These are phyloP conservation scores for Phrynosoma platyrhinos DNA, from an alignment of 2,113 vertebrate genomes.

Conservation along the genomic window DNA sequence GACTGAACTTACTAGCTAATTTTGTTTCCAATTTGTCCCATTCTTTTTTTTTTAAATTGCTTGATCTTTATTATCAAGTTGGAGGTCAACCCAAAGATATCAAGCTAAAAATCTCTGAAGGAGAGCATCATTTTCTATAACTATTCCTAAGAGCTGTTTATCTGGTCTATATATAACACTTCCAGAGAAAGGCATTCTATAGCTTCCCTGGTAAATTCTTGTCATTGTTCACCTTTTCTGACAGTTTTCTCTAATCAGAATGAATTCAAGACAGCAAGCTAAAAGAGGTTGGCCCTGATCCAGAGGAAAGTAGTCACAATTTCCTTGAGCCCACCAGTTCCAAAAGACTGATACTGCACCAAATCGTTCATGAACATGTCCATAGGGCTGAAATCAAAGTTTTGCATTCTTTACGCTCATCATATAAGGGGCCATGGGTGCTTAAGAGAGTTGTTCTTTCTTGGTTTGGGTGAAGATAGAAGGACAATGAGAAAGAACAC, in stretches of 20 bases:
- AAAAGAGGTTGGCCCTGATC: background rate
- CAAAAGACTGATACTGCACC: background rate
- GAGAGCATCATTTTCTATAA: conserved; percentile 1
- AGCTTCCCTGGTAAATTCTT: conserved; percentile 10
- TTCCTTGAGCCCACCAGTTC: background rate
- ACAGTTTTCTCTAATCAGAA: conserved; percentile 16
- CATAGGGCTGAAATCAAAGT: background rate
- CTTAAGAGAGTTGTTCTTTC: background rate
- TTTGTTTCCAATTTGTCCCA: background rate
- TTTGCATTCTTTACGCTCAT: background rate
- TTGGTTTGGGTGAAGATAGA: background rate
- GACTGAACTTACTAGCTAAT: background rate
- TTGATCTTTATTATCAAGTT: background rate
- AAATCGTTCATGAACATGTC: background rate
- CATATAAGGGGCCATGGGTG: background rate
- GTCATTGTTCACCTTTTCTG: conserved; percentile 11
- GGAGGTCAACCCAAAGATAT: background rate
- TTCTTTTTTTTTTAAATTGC: background rate
- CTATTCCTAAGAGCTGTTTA: conserved; percentile 26
- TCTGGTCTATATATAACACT: conserved; percentile 9
- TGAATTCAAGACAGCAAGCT: background rate
- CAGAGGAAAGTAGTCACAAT: background rate
- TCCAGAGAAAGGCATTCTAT: background rate
- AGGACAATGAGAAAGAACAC: too few species aligned
- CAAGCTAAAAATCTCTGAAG: background rate